These are phyloP conservation scores for Perccottus glenii DNA, from an alignment of 2,113 vertebrate species.

Conservation along the genomic window DNA sequence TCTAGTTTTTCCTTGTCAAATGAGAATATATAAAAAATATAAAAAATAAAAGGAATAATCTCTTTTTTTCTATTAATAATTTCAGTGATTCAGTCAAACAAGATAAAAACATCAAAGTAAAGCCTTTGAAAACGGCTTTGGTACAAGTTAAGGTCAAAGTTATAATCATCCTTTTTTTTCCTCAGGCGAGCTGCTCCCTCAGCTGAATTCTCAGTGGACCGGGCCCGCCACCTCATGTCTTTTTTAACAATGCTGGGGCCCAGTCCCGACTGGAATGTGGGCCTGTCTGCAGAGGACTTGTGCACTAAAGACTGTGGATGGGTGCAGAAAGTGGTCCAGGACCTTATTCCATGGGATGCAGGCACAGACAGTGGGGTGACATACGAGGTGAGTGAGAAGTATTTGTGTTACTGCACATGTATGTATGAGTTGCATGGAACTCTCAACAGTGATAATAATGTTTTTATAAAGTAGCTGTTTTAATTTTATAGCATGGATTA, in stretches of 20 bases:
- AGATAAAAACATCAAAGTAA: neutral
- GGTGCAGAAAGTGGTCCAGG: conserved; percentile 93
- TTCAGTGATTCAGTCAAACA: neutral
- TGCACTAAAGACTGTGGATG: conserved; percentile 98
- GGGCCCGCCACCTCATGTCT: conserved; percentile 94
- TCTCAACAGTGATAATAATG: neutral
- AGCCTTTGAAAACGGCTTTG: neutral
- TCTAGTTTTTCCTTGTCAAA: neutral
- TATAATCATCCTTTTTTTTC: conserved; percentile 17
- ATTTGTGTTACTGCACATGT: neutral
- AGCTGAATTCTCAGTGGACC: conserved; percentile 97
- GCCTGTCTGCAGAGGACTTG: conserved; percentile 93
- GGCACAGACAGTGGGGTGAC: conserved; percentile 95
- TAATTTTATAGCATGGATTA: neutral
- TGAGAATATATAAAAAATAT: neutral
- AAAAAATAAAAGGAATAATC: neutral
- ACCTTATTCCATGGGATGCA: conserved; percentile 97
- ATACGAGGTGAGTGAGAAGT: conserved; percentile 86
- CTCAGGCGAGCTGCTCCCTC: conserved; percentile 94
- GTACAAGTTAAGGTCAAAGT: neutral
- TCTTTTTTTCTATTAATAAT: no score
- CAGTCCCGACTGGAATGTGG: conserved; percentile 98
- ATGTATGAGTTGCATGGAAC: neutral
- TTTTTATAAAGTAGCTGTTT: neutral
- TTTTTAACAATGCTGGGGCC: conserved; percentile 98